Base-by-base conservation (phyloP, 2,113 vertebrate genomes). In the Anser cygnoides region DNA sequence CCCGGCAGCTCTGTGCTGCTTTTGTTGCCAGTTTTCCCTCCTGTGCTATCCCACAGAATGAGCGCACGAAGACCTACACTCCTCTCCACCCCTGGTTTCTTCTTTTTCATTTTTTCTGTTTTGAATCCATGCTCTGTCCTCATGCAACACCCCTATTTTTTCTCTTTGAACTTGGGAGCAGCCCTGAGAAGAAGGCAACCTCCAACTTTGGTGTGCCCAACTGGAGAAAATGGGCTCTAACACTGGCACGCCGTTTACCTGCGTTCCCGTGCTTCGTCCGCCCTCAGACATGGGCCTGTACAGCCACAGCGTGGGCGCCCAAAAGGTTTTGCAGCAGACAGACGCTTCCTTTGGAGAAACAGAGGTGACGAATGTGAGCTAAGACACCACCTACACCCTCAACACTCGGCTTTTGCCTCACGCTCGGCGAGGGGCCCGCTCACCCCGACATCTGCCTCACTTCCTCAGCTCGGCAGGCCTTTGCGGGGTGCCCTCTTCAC, bases 121-220 rank as follows among this genome's bases (percentile, higher is more conserved):
- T 50, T 44, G 26, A 29, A 31, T 6, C 20, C 28, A 26, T 25
- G 18, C 58, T 15, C 20, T 13, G 5, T 3, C 54, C 37, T 58
- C n/a, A 16, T 1, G 2, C 11, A 8, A 35, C 28, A 31, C 39
- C 66, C 50, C 25, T 0, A 0, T 10, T 49, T 35, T 20, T 67
- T 29, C 33, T 13, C 13, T 13, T 0, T 0, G 2, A 66, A 20
- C 0, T 1, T 2, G 14, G 63, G 11, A 35, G 63, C 0, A 1
- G 46, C 33, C 29, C 14, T 11, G 5, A 0, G 2, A 19, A 49
- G 22, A 26, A 66, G 41, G 39, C 29, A 41, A 10, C 41, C 65
- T 29, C 62, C 37, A 20, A 8, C 16, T 52, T 20, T 3, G 49
- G 2, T 7, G 20, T 9, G 37, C 4, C 22, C 13, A 49, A 10